phyloP scores from a whole-genome alignment of 2,797 vertebrate genomes.

The Pangasius mekongensis region DNA sequence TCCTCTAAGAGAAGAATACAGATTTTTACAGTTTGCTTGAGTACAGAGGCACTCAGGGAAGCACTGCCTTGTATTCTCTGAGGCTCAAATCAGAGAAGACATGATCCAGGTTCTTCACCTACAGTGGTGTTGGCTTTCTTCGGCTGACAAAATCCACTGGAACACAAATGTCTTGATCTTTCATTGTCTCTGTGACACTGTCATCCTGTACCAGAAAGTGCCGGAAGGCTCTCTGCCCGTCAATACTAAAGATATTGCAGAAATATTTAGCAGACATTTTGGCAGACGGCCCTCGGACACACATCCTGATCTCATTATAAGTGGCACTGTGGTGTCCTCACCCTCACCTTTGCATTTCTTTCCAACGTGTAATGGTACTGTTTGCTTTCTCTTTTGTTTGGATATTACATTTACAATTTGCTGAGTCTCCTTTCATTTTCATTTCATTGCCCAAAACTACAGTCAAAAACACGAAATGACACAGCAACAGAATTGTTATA shows the following conservation, averaged over 20 bases:
- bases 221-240: neutral
- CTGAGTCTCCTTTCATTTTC: neutral
- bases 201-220: neutral
- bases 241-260: conserved; percentile 23
- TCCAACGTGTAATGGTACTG: neutral
- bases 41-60: neutral
- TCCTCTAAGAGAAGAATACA: neutral
- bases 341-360: neutral
- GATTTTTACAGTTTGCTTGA: neutral
- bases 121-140: neutral
- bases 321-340: neutral
- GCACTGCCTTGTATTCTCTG: neutral
- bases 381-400: neutral
- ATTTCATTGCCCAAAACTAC: neutral
- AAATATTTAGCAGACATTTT: conserved; percentile 12
- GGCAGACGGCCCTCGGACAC: conserved; percentile 16
- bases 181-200: neutral
- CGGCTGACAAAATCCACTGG: neutral
- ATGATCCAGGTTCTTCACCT: neutral
- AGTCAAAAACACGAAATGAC: neutral
- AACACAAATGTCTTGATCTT: conserved; percentile 20
- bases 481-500: neutral
- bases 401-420: neutral
- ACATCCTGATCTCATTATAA: conserved; percentile 9
- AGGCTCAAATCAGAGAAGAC: neutral